phyloP scores from a whole-genome alignment of 2,888 invertebrate species.

The Polydrusus pterygomalis region DNA sequence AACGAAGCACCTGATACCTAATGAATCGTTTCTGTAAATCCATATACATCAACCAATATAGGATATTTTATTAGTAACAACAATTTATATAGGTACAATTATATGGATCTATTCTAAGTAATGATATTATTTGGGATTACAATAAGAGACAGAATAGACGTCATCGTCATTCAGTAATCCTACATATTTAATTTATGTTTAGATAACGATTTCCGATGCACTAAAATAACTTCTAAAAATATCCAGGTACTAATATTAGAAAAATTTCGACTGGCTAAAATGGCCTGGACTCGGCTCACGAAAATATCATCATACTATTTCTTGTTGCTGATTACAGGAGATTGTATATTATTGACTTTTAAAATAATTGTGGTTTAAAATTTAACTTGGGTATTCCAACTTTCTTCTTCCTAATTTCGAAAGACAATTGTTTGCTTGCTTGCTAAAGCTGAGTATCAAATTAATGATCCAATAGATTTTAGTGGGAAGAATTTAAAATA shows the following conservation, averaged over 20 bases:
- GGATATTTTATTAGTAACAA: not conserved
- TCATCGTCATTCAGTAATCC: slow-evolving; percentile 1
- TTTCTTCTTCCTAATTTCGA: no score
- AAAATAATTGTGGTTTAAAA: no score
- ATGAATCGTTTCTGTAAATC: not conserved
- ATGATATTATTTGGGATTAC: not conserved
- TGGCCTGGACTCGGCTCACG: not conserved
- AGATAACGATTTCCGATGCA: slow-evolving; percentile 11
- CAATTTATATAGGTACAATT: not conserved
- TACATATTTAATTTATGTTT: slow-evolving; percentile 16
- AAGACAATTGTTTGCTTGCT: no score
- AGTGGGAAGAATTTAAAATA: no score
- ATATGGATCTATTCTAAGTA: not conserved
- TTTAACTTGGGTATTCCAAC: no score
- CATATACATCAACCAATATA: not conserved
- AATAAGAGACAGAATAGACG: not conserved
- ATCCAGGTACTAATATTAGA: not conserved
- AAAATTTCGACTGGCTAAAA: not conserved
- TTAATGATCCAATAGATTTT: no score
- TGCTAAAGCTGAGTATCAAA: no score
- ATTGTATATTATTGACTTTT: not conserved
- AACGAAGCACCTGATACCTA: no score
- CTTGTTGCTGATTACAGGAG: not conserved
- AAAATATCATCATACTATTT: not conserved
- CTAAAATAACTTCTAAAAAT: slow-evolving; percentile 15